phyloP scores from a whole-genome alignment of 2,888 invertebrate genomes.

The Subacronicta megacephala region DNA sequence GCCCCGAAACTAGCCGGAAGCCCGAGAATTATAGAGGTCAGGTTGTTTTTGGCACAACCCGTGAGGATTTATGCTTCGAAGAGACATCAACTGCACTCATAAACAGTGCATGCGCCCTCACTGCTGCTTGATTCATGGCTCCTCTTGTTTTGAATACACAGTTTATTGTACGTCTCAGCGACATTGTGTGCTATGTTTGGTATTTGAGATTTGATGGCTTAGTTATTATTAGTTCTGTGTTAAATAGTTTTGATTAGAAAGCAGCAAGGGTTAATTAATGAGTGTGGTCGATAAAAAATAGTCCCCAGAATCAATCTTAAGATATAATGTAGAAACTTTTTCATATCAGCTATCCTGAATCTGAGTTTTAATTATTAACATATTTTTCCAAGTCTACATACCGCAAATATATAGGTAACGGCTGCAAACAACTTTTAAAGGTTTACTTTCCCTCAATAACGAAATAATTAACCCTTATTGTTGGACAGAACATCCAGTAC shows the following conservation, averaged over 20 bases:
- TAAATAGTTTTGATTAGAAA: slow-evolving; percentile 21
- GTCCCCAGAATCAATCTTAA: no score
- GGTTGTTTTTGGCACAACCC: slow-evolving; percentile 79
- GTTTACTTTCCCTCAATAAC: slow-evolving; percentile 57
- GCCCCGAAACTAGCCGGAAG: slow-evolving; percentile 67
- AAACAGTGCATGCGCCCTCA: slow-evolving; percentile 78
- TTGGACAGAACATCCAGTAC: slow-evolving; percentile 47
- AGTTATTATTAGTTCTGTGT: slow-evolving; percentile 33
- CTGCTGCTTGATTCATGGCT: slow-evolving; percentile 74
- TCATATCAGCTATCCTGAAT: no score
- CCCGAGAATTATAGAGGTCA: slow-evolving; percentile 67
- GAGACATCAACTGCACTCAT: slow-evolving; percentile 84
- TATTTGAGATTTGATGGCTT: slow-evolving; percentile 35
- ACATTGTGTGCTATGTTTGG: slow-evolving; percentile 51
- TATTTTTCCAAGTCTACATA: no score
- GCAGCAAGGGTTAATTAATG: background rate
- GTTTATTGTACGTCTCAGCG: slow-evolving; percentile 69
- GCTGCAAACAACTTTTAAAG: slow-evolving; percentile 11
- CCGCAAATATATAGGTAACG: no score
- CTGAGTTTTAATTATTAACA: no score
- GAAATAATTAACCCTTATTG: slow-evolving; percentile 66
- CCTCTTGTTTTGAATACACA: slow-evolving; percentile 73
- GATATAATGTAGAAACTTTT: no score
- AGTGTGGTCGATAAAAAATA: no score
- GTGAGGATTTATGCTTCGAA: slow-evolving; percentile 79